Conservation (phyloP, 2,888 invertebrate species). For the Quadriops clusia region DNA sequence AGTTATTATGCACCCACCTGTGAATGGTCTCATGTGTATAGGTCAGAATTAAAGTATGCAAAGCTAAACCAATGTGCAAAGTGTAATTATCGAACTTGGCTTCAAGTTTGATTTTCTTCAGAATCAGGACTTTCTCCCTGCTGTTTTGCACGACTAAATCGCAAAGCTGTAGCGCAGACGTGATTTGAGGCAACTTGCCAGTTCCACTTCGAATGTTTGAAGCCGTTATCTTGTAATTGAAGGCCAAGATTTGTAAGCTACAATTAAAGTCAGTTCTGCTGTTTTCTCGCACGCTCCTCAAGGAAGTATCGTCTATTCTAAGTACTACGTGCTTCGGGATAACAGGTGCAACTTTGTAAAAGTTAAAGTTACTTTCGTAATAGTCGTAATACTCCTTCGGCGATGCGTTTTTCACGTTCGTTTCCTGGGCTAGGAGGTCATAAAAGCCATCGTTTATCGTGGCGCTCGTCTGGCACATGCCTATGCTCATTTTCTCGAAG, state of each 20-base stretch:
- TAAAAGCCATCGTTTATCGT: constrained; percentile 48
- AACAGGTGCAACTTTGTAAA: no score
- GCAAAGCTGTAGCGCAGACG: constrained; percentile 40
- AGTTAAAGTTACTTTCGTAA: no score
- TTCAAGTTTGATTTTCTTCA: constrained; percentile 49
- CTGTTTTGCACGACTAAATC: constrained; percentile 50
- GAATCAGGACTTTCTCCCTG: constrained; percentile 43
- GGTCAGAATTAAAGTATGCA: constrained; percentile 56
- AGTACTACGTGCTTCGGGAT: no score
- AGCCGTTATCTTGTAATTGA: constrained; percentile 26
- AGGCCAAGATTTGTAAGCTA: constrained; percentile 30
- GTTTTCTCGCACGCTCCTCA: constrained; percentile 56
- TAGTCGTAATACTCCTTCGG: no score
- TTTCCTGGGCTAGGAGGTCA: constrained; percentile 37
- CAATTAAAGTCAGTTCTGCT: constrained; percentile 60
- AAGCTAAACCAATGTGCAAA: constrained; percentile 52
- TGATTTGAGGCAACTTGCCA: constrained; percentile 10
- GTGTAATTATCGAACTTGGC: constrained; percentile 54
- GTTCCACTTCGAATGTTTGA: constrained; percentile 37
- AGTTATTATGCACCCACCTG: constrained; percentile 45
- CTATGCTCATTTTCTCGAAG: constrained; percentile 54
- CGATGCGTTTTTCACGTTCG: no score
- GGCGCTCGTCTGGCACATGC: constrained; percentile 46
- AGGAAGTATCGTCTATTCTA: constrained; percentile 58
- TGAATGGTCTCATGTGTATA: constrained; percentile 54